Conservation (phyloP, 2,113 vertebrate genomes). For the Megaceryle maxima region DNA sequence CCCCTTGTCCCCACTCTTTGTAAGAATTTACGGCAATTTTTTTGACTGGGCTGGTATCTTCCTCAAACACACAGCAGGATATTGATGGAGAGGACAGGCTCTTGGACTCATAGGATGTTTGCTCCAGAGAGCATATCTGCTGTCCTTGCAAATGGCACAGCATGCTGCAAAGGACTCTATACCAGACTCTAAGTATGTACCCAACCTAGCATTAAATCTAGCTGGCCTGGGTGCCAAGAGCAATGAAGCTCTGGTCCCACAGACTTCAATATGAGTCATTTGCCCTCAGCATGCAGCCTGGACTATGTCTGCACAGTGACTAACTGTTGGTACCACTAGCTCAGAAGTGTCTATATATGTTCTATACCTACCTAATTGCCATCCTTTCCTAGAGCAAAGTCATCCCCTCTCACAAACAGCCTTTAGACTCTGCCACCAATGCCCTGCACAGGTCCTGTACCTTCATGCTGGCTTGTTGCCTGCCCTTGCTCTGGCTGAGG, state of each 20-base stretch:
- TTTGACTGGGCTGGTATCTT: neutral
- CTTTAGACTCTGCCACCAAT: neutral
- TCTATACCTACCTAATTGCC: neutral
- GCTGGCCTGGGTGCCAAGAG: neutral
- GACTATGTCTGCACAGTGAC: neutral
- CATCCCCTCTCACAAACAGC: neutral
- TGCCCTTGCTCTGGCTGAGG: neutral
- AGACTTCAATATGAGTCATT: conserved; percentile 18
- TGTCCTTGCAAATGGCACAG: neutral
- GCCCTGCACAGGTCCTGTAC: neutral
- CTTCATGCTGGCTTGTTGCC: neutral
- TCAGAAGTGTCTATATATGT: neutral
- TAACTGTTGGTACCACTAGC: neutral
- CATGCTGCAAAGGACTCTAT: neutral
- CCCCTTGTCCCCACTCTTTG: neutral
- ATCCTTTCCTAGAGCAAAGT: neutral
- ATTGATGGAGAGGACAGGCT: neutral
- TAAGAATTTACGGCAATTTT: neutral
- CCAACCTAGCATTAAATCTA: conserved; percentile 4
- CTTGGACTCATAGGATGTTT: neutral
- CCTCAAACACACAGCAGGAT: neutral
- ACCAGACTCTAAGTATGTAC: neutral
- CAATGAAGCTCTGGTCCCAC: neutral
- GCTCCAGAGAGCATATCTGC: neutral
- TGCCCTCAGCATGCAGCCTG: neutral